Base-by-base conservation (phyloP, 2,797 vertebrate genomes). In the Poecile montanus region DNA sequence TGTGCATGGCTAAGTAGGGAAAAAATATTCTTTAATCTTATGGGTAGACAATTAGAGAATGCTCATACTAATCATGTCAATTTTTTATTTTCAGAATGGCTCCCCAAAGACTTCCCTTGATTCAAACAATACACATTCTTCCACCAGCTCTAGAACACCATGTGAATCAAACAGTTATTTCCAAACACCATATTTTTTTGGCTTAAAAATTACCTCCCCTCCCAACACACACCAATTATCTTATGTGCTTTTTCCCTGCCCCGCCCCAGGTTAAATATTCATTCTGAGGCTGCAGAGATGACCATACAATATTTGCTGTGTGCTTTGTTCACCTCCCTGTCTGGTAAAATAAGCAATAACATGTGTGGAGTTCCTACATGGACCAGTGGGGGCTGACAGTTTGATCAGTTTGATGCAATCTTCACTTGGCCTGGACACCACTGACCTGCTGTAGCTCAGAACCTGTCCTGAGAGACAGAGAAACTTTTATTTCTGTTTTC, bases 41-140 rank as follows among this genome's bases (percentile, higher is more conserved):
- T 10, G 30, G 20, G 23, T 29, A 71, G 25, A 26, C 23, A 82
- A 44, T 40, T 36, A 66, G 29, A 94, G 19, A 87, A 89, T 45
- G n/a, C 6, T 30, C 1, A 0, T 23, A 34, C 2, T 61, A 79
- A 70, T 40, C 10, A 34, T 5, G 4, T 4, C 0, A 36, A 16
- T 61, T 93, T 40, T 60, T 83, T 27, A 25, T 56, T 91, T 83
- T 81, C 74, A 72, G 17, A 75, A 62, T 29, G n/a, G 12, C 22
- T 75, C 10, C 22, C 58, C 65, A 88, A 83, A 92, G 44, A 30
- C 13, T 85, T 87, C 22, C 17, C 38, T 57, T 74, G 60, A 63
- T 38, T 12, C 10, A 48, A 62, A 60, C 8, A 76, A 57, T 30
- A 1, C 56, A 50, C 16, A 50, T 76, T n/a, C 23, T 83, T 88